Base-by-base conservation (phyloP, 1,140 invertebrate species). In the Drosophila bocqueti region DNA sequence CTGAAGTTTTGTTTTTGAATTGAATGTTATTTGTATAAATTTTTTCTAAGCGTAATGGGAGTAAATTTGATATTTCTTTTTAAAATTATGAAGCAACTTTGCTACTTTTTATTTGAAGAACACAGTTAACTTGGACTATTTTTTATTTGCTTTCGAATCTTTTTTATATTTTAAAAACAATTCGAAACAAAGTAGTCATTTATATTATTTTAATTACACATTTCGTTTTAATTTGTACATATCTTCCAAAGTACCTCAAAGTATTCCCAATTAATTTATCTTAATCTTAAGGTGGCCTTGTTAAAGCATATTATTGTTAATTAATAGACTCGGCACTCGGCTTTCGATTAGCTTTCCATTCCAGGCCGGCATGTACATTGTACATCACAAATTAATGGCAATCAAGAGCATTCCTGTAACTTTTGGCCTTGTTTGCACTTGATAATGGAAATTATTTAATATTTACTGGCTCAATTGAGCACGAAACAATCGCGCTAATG, bases 401-500 rank as follows among this genome's bases (percentile, higher is more conserved):
- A 87, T 87, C 79, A 86, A 62, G 54, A 83, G 54, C 67, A 83
- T 54, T 83, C 64, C 40, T 74, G 79, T 57, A 57, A 80, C 29
- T 80, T 80, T 80, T 66, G 83, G 80, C 62, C 80, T 83, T 83
- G 81, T 86, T 73, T 89, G 84, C 83, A 72, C 68, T 86, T 69
- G 64, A 83, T 83, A 87, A 87, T 87, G 80, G 50, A 64, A 89
- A 89, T 87, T 87, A 83, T 89, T 68, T 89, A 87, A 89, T 85
- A 89, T 83, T 89, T 69, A 74, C 79, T 49, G 68, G 84, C 79
- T 76, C 80, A 61, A 77, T 81, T 79, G 60, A 83, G 84, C 84
- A 74, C 65, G 65, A 78, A 83, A 77, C 43, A 81, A 71, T 71
- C 46, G 59, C 77, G 63, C 67, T 80, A 87, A 87, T 87, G 84